Evolutionary conservation across 2,888 invertebrate species (phyloP).

Genomic region (Leucoma salicis): DNA sequence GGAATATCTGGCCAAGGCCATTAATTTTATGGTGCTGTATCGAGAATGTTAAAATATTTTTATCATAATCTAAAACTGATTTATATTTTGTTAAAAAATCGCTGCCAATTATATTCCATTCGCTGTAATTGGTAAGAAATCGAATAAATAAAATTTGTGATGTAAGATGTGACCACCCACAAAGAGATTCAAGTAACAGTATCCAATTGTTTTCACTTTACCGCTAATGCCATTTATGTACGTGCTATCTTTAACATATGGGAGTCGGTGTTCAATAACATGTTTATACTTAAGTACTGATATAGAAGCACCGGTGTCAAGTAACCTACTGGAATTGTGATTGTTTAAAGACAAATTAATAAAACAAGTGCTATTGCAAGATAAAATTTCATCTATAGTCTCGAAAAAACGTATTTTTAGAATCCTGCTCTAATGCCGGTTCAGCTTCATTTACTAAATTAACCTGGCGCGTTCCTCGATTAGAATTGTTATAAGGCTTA

Average conservation of each 20-base stretch:
- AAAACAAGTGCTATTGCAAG: not conserved
- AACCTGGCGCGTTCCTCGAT: no score
- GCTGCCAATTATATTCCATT: not conserved
- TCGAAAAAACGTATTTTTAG: no score
- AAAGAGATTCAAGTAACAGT: not conserved
- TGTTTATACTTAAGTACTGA: not conserved
- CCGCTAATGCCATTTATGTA: slow-evolving; percentile 1
- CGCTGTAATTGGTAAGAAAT: not conserved
- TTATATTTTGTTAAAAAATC: slow-evolving; percentile 1
- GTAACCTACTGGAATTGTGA: not conserved
- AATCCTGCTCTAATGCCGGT: no score
- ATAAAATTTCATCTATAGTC: no score
- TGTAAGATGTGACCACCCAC: not conserved
- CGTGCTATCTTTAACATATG: not conserved
- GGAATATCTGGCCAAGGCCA: not conserved
- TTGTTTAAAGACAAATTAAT: not conserved
- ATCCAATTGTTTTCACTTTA: not conserved
- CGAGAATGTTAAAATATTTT: not conserved
- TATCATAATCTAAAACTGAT: not conserved
- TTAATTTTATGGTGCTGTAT: not conserved
- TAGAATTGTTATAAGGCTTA: no score
- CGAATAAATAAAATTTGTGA: slow-evolving; percentile 2
- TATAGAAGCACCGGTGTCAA: slow-evolving; percentile 26
- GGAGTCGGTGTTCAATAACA: not conserved
- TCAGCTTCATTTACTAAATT: no score